Base-by-base conservation (phyloP, 2,797 vertebrate genomes). In the Anisognathus igniventris region DNA sequence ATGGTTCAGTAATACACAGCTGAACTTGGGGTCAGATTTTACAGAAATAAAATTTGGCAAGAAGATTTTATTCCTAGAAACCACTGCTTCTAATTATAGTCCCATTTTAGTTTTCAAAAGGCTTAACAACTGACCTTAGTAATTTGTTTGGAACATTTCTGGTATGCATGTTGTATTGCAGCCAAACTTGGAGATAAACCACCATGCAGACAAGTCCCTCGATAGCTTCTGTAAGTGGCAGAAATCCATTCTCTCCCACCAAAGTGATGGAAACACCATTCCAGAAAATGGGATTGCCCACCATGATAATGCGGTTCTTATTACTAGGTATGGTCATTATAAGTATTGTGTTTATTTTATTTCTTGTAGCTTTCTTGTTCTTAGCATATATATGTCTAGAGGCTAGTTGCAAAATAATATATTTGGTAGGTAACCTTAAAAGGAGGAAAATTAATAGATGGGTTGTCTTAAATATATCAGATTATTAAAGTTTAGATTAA, bases 201-300 rank as follows among this genome's bases (percentile, higher is more conserved):
- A 99, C 97, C 99, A 99, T 88, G 99, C 99, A 88, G 99, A 99
- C 98, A 99, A 99, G 98, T 99, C 99, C 96, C 98, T 99, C 97
- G 99, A 99, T 98, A 99, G 99, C 98, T 99, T 99, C 98, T 99
- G 99, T 98, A 99, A 99, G 96, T 99, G 99, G 99, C 99, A 99
- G 98, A 99, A 99, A 98, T 99, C 99, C 97, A 99, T 99, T 98
- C 98, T 99, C 97, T 99, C 99, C 93, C 99, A 99, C 97, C 99
- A 99, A 98, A 98, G 98, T 94, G 98, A 99, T 95, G 99, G 99
- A 97, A 99, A 99, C 98, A 99, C 98, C 97, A 99, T 99, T 98
- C 99, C 99, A 89, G 99, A 99, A 98, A 99, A 99, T 92, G 99
- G 99, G 96, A 99, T 99, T 98, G 99, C 99, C 97, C 99, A 99